phyloP scores from a whole-genome alignment of 1,140 invertebrate species.

The Batillaria attramentaria region DNA sequence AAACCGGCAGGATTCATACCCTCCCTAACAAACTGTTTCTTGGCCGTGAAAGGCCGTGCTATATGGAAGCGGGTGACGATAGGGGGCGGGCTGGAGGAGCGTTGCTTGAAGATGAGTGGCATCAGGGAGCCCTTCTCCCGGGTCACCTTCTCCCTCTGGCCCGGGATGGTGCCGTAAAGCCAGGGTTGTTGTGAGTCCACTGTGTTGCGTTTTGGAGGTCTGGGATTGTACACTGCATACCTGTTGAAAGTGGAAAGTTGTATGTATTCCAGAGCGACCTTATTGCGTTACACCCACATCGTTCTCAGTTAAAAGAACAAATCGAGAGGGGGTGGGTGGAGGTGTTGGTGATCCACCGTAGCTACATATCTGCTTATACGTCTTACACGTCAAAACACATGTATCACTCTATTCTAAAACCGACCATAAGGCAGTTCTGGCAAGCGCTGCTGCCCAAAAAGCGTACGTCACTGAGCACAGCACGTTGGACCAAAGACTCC shows the following conservation, averaged over 20 bases:
- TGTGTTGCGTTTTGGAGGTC: constrained; percentile 66
- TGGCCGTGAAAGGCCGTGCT: constrained; percentile 63
- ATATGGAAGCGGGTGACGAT: constrained; percentile 60
- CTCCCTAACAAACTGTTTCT: constrained; percentile 60
- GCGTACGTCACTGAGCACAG: too few species aligned
- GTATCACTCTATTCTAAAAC: background rate
- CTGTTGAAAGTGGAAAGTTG: constrained; percentile 22
- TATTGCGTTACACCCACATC: too few species aligned
- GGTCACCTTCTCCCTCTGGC: constrained; percentile 52
- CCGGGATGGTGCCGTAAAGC: constrained; percentile 63
- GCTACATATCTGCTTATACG: too few species aligned
- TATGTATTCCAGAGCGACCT: background rate
- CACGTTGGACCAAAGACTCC: too few species aligned
- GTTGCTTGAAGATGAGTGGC: constrained; percentile 46
- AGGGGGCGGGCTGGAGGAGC: constrained; percentile 11
- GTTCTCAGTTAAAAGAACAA: too few species aligned
- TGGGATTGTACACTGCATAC: constrained; percentile 62
- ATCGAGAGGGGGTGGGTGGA: background rate
- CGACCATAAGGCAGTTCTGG: too few species aligned
- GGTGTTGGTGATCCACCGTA: too few species aligned
- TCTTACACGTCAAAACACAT: background rate
- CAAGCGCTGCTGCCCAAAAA: too few species aligned
- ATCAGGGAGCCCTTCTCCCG: constrained; percentile 46
- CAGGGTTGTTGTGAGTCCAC: constrained; percentile 66
- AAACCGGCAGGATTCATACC: constrained; percentile 56